Evolutionary conservation across 2,888 invertebrate genomes (phyloP).

Genomic region (Lasioglossum calceatum): DNA sequence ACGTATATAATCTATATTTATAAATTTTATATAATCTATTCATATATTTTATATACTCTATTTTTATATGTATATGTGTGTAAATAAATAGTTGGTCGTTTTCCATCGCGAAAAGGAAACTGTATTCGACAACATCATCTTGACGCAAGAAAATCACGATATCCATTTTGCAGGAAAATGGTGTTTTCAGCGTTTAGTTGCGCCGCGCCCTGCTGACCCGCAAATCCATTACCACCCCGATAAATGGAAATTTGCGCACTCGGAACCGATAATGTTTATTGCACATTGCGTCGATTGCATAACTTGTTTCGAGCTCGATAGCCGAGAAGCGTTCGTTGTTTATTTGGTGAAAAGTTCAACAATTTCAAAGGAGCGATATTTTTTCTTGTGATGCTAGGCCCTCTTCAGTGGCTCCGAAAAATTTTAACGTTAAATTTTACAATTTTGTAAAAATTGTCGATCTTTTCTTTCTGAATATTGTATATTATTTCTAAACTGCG

Average conservation of each 20-base stretch:
- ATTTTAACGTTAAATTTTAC: background rate
- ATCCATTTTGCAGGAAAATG: background rate
- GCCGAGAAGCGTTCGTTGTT: background rate
- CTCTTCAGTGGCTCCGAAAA: too few relatives aligned
- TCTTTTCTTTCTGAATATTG: too few relatives aligned
- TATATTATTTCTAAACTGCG: too few relatives aligned
- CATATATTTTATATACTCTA: background rate
- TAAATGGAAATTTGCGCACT: conserved; percentile 37
- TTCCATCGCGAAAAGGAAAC: background rate
- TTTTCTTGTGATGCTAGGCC: too few relatives aligned
- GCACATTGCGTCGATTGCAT: conserved; percentile 28
- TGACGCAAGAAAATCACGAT: conserved; percentile 15
- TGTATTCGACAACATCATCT: background rate
- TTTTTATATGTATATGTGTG: too few relatives aligned
- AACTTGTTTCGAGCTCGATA: background rate
- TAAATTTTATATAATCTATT: background rate
- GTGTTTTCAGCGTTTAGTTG: conserved; percentile 27
- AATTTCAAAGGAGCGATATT: background rate
- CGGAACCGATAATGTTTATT: conserved; percentile 6
- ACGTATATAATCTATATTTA: background rate
- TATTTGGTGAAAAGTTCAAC: background rate
- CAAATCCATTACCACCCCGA: conserved; percentile 38
- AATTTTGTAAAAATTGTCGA: background rate
- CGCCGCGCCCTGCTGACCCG: conserved; percentile 20
- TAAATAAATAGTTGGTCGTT: too few relatives aligned